Percentiles rank a stretch among this genome's conserved stretches.
Evolutionary conservation across 2,888 invertebrate species (phyloP).

Genomic region (Nymphalis c-album): DNA sequence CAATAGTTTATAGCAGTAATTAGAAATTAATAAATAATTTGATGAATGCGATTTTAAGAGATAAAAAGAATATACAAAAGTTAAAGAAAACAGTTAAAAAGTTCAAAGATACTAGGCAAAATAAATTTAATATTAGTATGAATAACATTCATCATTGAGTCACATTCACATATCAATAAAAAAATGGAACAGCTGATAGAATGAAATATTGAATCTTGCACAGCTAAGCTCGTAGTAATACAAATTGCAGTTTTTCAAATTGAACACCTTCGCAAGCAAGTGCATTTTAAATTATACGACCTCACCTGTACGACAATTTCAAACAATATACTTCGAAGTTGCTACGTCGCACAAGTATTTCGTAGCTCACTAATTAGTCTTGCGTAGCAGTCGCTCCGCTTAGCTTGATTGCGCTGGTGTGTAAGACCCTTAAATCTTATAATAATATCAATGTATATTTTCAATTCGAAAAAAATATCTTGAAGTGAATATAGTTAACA

Average conservation of each 20-base stretch:
- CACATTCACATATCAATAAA: constrained; percentile 7
- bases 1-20: background rate
- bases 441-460: constrained; percentile 27
- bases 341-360: background rate
- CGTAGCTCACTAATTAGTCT: background rate
- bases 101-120: background rate
- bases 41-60: background rate
- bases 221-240: constrained; percentile 68
- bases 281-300: background rate
- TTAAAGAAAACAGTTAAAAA: background rate
- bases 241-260: background rate
- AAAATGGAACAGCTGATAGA: background rate
- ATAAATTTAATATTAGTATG: background rate
- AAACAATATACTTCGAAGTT: background rate
- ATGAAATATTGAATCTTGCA: constrained; percentile 49
- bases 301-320: background rate
- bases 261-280: background rate
- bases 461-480: constrained; percentile 2
- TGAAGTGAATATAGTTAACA: background rate
- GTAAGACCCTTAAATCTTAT: constrained; percentile 13
- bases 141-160: background rate
- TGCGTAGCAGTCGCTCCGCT: background rate
- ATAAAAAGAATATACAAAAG: background rate
- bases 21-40: background rate
- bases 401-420: background rate